These are phyloP conservation scores for Drosophila kokeensis DNA, from an alignment of 2,888 invertebrate species.

Conservation along the genomic window DNA sequence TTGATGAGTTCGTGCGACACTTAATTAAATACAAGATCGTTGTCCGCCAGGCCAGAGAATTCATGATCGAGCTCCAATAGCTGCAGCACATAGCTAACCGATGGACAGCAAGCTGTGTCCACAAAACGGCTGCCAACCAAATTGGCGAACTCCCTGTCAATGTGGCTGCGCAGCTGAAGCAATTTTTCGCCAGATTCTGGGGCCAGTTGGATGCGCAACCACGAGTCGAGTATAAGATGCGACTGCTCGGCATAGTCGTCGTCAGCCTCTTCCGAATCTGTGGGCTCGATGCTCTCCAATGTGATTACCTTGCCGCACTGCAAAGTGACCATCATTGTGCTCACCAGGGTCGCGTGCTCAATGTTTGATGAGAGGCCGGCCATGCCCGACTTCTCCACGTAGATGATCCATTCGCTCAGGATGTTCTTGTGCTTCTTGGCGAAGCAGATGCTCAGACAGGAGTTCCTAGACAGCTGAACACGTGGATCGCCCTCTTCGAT, in stretches of 20 bases:
- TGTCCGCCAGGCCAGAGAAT: constrained; percentile 24
- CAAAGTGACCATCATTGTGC: constrained; percentile 92
- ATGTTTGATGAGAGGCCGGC: constrained; percentile 89
- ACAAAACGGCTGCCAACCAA: constrained; percentile 20
- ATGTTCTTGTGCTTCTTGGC: constrained; percentile 59
- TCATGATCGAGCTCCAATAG: constrained; percentile 15
- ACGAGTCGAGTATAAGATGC: constrained; percentile 28
- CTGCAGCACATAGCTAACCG: constrained; percentile 8
- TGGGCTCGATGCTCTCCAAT: constrained; percentile 36
- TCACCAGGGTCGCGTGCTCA: constrained; percentile 92
- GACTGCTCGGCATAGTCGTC: constrained; percentile 13
- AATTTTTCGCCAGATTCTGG: constrained; percentile 23
- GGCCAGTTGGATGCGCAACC: constrained; percentile 32
- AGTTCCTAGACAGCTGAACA: constrained; percentile 87
- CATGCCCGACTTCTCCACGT: constrained; percentile 92
- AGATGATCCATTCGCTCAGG: constrained; percentile 93
- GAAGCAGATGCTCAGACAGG: constrained; percentile 83
- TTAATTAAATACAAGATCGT: constrained; percentile 9
- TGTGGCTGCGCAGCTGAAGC: constrained; percentile 79
- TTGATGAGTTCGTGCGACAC: neutral
- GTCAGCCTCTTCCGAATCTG: constrained; percentile 37
- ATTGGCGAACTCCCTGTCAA: constrained; percentile 30
- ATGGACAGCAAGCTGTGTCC: neutral
- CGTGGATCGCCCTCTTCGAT: constrained; percentile 88
- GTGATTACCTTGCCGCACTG: constrained; percentile 85